phyloP scores from a whole-genome alignment of 2,797 vertebrate genomes.

The Malurus leucopterus region DNA sequence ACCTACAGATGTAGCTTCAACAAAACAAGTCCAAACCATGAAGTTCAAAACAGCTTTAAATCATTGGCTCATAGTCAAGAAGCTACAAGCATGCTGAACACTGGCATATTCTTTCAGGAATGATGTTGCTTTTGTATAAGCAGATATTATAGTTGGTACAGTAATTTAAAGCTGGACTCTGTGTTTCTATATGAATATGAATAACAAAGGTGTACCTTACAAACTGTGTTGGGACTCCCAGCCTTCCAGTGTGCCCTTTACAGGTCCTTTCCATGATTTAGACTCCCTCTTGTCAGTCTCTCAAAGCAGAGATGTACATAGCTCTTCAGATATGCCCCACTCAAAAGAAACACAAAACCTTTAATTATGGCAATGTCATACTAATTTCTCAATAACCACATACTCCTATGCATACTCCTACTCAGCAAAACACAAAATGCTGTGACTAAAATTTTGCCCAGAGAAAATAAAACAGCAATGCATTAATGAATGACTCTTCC shows the following conservation, averaged over 20 bases:
- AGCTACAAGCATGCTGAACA: neutral
- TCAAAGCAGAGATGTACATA: neutral
- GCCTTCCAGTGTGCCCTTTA: neutral
- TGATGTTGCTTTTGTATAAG: neutral
- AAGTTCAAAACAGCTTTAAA: neutral
- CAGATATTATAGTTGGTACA: neutral
- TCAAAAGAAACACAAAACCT: neutral
- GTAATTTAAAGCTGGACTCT: neutral
- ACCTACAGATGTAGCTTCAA: neutral
- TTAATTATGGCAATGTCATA: too few relatives aligned
- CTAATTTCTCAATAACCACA: neutral
- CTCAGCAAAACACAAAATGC: neutral
- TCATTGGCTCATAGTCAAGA: neutral
- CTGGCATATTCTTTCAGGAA: neutral
- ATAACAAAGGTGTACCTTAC: neutral
- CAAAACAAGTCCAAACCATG: neutral
- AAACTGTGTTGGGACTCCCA: neutral
- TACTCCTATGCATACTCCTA: neutral
- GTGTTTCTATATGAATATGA: neutral
- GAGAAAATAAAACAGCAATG: neutral
- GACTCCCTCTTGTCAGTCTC: neutral
- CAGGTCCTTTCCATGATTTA: neutral
- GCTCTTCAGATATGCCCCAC: neutral
- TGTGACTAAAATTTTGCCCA: neutral
- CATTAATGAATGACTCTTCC: neutral